Evolutionary conservation across 1,140 invertebrate genomes (phyloP).

Genomic region (Coenobita brevimanus): DNA sequence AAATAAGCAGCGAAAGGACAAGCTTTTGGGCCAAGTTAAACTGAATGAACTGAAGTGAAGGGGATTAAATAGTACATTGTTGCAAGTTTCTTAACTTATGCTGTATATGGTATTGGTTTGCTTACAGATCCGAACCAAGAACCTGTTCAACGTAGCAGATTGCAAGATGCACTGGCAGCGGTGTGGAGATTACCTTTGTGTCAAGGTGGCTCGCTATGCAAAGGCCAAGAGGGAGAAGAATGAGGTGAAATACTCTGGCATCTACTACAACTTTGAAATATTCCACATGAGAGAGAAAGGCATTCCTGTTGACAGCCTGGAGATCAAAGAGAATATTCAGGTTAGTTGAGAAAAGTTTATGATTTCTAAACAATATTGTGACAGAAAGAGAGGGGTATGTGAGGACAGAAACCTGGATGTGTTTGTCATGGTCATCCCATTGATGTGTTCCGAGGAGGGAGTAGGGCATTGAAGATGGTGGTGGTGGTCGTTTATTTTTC

Average conservation of each 20-base stretch:
- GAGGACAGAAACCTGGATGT: too few relatives aligned
- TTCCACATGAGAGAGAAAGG: conserved; percentile 99
- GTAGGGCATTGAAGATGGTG: too few relatives aligned
- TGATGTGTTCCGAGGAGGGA: too few relatives aligned
- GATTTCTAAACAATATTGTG: too few relatives aligned
- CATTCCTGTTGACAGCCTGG: conserved; percentile 97
- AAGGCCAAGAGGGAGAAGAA: conserved; percentile 94
- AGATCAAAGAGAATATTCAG: conserved; percentile 80
- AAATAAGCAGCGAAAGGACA: too few relatives aligned
- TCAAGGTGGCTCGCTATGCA: conserved; percentile 97
- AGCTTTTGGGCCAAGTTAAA: too few relatives aligned
- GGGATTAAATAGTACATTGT: too few relatives aligned
- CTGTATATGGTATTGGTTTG: too few relatives aligned
- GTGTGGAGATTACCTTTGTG: conserved; percentile 96
- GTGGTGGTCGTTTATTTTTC: too few relatives aligned
- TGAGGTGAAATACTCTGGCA: conserved; percentile 92
- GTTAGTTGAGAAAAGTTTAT: conserved; percentile 5
- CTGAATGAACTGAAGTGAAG: too few relatives aligned
- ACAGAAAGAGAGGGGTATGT: neutral
- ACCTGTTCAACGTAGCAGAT: conserved; percentile 97
- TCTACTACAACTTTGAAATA: conserved; percentile 99
- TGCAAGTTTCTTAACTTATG: too few relatives aligned
- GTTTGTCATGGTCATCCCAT: too few relatives aligned
- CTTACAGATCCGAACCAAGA: conserved; percentile 89
- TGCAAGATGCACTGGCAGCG: conserved; percentile 99